A percentile compares a stretch with the other conserved stretches of the same genome.
These are phyloP conservation scores for Calephelis virginiensis DNA, from an alignment of 1,140 invertebrate species.

Conservation along the genomic window DNA sequence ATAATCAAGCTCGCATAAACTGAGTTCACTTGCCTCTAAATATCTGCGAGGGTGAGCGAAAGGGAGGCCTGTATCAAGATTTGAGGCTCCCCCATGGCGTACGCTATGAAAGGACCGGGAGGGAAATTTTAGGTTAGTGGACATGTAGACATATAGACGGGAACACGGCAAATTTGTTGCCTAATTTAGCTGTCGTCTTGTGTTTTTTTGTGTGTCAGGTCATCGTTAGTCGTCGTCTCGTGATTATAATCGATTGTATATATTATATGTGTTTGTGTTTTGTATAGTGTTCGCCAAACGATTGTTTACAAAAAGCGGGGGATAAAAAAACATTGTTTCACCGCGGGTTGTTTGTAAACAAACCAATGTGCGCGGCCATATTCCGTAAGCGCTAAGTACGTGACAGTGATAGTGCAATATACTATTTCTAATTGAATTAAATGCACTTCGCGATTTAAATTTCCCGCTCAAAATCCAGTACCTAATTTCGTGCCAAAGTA, in stretches of 20 bases:
- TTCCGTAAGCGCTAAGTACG: conserved; percentile 45
- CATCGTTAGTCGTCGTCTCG: conserved; percentile 68
- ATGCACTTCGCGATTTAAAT: conserved; percentile 21
- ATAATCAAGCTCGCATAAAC: conserved; percentile 70
- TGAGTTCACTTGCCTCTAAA: conserved; percentile 68
- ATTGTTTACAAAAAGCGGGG: conserved; percentile 23
- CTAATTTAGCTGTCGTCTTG: conserved; percentile 76
- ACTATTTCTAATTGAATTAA: conserved; percentile 8
- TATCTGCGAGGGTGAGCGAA: conserved; percentile 67
- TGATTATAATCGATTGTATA: conserved; percentile 47
- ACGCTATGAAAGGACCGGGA: conserved; percentile 63
- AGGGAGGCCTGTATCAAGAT: conserved; percentile 70
- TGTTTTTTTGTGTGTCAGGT: conserved; percentile 76
- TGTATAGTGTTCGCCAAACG: conserved; percentile 12
- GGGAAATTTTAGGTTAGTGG: conserved; percentile 77
- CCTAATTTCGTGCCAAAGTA: conserved; percentile 52
- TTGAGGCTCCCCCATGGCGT: conserved; percentile 65
- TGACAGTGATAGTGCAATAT: conserved; percentile 10
- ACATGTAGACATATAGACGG: conserved; percentile 78
- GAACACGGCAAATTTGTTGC: conserved; percentile 78
- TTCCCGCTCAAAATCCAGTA: conserved; percentile 40
- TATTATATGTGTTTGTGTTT: conserved; percentile 36
- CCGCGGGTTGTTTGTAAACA: conserved; percentile 71
- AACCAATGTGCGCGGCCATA: conserved; percentile 46
- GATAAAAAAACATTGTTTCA: conserved; percentile 42